A percentile compares a stretch with the other conserved stretches of the same genome.
Conservation (phyloP, 1,140 invertebrate species). For the Drosophila jambulina region DNA sequence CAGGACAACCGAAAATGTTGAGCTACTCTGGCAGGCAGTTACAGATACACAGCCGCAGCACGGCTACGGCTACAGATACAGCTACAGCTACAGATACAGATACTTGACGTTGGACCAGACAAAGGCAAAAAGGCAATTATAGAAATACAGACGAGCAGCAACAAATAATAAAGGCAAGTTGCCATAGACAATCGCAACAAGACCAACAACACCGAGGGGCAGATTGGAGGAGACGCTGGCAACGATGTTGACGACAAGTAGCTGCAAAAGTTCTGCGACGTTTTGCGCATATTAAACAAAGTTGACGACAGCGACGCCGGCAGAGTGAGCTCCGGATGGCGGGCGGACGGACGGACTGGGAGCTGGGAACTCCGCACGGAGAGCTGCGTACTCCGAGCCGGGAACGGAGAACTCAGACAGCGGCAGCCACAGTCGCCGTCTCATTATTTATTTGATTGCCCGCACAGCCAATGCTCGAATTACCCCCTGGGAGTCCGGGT, state of each 20-base stretch:
- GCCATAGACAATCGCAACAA: conserved; percentile 75
- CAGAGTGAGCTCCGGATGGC: conserved; percentile 16
- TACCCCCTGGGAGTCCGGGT: conserved; percentile 65
- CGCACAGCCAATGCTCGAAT: conserved; percentile 78
- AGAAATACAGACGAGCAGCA: conserved; percentile 72
- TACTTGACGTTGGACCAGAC: conserved; percentile 66
- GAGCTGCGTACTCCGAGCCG: conserved; percentile 9
- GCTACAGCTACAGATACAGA: conserved; percentile 30
- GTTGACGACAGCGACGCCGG: conserved; percentile 53
- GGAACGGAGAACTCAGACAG: conserved; percentile 31
- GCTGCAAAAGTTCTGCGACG: conserved; percentile 77
- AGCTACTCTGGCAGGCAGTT: conserved; percentile 37
- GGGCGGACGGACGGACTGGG: neutral
- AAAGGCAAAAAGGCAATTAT: conserved; percentile 79
- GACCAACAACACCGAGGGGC: conserved; percentile 29
- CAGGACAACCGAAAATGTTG: conserved; percentile 48
- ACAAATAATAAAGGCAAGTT: conserved; percentile 77
- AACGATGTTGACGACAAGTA: conserved; percentile 55
- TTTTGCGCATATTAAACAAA: conserved; percentile 83
- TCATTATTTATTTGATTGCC: conserved; percentile 83
- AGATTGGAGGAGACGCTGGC: conserved; percentile 28
- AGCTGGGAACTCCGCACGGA: conserved; percentile 4
- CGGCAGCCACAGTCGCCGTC: conserved; percentile 57
- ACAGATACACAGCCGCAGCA: conserved; percentile 15
- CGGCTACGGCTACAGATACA: conserved; percentile 42